Evolutionary conservation across 2,113 vertebrate genomes (phyloP).

Genomic region (Benitochromis conjunctus): DNA sequence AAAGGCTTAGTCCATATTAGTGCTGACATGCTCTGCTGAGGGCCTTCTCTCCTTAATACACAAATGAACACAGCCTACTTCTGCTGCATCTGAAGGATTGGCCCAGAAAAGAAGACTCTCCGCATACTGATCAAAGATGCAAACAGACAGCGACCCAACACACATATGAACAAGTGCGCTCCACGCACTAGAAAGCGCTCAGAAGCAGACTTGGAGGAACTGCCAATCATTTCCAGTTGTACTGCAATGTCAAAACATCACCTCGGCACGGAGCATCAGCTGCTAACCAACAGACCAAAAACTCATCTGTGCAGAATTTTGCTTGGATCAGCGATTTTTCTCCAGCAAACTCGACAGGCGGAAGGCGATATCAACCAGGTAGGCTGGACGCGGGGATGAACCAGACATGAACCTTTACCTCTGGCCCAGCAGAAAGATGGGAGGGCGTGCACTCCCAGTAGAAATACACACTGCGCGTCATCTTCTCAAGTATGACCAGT

Average conservation of each 20-base stretch:
- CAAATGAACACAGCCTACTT: neutral
- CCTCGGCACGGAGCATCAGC: neutral
- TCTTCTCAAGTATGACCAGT: slow-evolving; percentile 35
- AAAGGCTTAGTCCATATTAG: neutral
- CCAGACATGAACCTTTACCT: slow-evolving; percentile 8
- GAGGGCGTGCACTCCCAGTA: neutral
- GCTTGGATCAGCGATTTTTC: neutral
- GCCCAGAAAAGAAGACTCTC: slow-evolving; percentile 45
- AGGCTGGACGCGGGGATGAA: neutral
- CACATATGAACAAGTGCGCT: neutral
- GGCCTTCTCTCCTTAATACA: neutral
- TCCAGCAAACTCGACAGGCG: neutral
- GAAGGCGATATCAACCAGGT: neutral
- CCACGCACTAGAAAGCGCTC: neutral
- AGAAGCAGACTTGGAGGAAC: neutral
- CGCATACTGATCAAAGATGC: slow-evolving; percentile 1
- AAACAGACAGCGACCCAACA: neutral
- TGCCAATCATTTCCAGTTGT: neutral
- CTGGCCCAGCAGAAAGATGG: neutral
- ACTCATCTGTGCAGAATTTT: neutral
- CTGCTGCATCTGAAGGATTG: slow-evolving; percentile 15
- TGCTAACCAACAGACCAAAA: neutral
- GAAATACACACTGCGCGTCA: slow-evolving; percentile 15
- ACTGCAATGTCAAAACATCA: neutral
- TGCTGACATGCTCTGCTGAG: neutral